Conservation (phyloP, 2,113 vertebrate species). For the Callospermophilus lateralis region DNA sequence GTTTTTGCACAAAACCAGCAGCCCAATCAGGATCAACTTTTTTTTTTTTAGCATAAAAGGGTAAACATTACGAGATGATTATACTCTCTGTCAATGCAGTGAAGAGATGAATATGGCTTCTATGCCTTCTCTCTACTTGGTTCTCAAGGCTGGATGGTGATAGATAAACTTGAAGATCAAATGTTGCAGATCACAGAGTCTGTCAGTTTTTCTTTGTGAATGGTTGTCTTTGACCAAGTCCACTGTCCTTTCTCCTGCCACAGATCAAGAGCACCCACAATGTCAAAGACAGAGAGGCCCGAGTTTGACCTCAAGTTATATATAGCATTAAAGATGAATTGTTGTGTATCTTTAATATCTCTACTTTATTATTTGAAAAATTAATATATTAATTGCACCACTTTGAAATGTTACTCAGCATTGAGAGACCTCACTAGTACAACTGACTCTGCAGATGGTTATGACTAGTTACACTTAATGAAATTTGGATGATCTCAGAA, state of each 20-base stretch:
- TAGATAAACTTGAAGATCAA: neutral
- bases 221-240: neutral
- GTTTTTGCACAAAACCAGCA: neutral
- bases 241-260: neutral
- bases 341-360: neutral
- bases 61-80: neutral
- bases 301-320: neutral
- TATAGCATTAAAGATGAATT: neutral
- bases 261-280: neutral
- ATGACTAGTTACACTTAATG: neutral
- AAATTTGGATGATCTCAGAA: neutral
- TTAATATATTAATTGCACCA: neutral
- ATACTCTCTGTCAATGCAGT: accelerated
- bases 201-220: neutral
- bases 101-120: neutral
- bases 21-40: neutral
- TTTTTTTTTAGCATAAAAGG: neutral
- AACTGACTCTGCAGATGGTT: neutral
- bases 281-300: neutral
- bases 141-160: neutral
- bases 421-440: neutral
- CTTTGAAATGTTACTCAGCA: neutral
- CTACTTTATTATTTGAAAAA: neutral
- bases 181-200: neutral
- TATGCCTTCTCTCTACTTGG: neutral